phyloP scores from a whole-genome alignment of 2,888 invertebrate genomes.

The Monoplex corrugatus region DNA sequence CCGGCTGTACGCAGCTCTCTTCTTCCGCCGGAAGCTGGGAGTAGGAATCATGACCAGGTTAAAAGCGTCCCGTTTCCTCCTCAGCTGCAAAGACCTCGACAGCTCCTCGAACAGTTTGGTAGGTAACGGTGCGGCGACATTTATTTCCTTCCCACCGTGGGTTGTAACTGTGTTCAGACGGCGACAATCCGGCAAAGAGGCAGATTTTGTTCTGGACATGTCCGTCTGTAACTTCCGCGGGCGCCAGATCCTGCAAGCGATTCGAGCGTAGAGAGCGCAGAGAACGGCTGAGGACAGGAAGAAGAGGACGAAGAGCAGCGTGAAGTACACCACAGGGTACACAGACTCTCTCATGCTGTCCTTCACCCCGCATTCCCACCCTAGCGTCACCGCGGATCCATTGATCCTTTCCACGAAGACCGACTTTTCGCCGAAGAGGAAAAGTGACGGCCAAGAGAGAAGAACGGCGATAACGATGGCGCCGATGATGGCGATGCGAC shows the following conservation, averaged over 20 bases:
- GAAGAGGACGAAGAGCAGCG: constrained; percentile 53
- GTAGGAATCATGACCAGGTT: constrained; percentile 23
- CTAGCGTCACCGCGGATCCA: background rate
- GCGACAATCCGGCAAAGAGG: constrained; percentile 43
- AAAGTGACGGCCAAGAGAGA: constrained; percentile 54
- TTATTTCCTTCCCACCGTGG: background rate
- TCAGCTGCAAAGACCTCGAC: constrained; percentile 34
- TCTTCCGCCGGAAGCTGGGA: constrained; percentile 47
- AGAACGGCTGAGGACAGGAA: constrained; percentile 50
- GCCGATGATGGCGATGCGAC: constrained; percentile 49
- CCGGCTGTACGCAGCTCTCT: constrained; percentile 53
- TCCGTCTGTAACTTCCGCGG: constrained; percentile 54
- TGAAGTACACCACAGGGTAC: constrained; percentile 49
- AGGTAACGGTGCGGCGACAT: background rate
- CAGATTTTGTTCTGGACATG: constrained; percentile 42
- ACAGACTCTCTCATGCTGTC: constrained; percentile 40
- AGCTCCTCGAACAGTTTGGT: constrained; percentile 21
- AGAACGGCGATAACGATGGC: constrained; percentile 53
- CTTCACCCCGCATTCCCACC: constrained; percentile 42
- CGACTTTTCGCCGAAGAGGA: constrained; percentile 45
- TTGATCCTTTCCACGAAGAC: background rate
- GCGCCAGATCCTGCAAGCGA: constrained; percentile 56
- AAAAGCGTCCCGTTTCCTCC: background rate
- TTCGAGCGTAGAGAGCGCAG: constrained; percentile 51
- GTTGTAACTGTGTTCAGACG: constrained; percentile 17